Conservation (phyloP, 2,797 vertebrate genomes). For the Meda fulgida region DNA sequence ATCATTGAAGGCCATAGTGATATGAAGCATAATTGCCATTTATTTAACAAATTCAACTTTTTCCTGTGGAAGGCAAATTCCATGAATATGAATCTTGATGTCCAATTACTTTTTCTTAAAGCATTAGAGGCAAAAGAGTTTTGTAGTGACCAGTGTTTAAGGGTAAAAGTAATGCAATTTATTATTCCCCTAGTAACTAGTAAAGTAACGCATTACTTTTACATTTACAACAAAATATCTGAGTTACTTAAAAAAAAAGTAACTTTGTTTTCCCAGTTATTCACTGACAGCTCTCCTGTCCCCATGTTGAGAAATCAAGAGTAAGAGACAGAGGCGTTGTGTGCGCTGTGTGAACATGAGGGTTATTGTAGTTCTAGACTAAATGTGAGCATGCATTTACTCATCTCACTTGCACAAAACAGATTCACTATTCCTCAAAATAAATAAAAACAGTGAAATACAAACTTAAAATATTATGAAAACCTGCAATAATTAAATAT, state of each 20-base stretch:
- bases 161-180: neutral
- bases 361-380: neutral
- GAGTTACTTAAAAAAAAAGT: neutral
- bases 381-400: neutral
- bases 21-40: slow-evolving; percentile 38
- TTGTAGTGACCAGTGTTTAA: too few relatives aligned
- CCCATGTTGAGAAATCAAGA: too few relatives aligned
- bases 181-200: neutral
- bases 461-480: neutral
- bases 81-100: neutral
- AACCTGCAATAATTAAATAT: neutral
- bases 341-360: neutral
- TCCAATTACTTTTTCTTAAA: neutral
- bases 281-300: too few relatives aligned
- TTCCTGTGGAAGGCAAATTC: neutral
- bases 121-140: neutral
- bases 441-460: too few relatives aligned
- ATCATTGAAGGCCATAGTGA: slow-evolving; percentile 55
- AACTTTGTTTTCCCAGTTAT: neutral
- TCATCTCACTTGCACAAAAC: too few relatives aligned
- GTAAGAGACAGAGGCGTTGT: neutral
- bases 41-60: neutral
- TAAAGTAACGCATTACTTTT: neutral
- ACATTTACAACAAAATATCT: neutral
- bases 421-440: too few relatives aligned